Percentiles rank a stretch among this genome's conserved stretches.
Evolutionary conservation across 2,888 invertebrate genomes (phyloP).

Genomic region (Luperina nickerlii): DNA sequence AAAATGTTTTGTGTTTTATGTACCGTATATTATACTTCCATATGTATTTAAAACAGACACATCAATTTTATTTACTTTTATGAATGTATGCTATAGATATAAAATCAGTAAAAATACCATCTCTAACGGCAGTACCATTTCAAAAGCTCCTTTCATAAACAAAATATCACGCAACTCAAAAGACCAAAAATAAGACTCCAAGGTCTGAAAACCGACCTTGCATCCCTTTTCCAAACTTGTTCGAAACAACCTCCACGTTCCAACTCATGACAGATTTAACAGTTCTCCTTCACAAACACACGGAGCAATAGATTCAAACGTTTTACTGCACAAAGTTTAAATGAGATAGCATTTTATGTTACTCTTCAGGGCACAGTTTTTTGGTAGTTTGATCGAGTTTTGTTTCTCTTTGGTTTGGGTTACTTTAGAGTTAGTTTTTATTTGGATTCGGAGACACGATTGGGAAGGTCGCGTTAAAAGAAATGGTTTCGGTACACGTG

Average conservation of each 20-base stretch:
- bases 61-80: too few relatives aligned
- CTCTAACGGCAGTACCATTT: not conserved
- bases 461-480: constrained; percentile 12
- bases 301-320: constrained; percentile 56
- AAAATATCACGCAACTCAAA: not conserved
- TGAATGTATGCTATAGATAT: too few relatives aligned
- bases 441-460: constrained; percentile 15
- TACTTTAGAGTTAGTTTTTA: constrained; percentile 45
- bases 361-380: constrained; percentile 61
- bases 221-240: constrained; percentile 25
- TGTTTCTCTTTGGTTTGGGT: constrained; percentile 42
- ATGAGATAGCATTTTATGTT: constrained; percentile 72
- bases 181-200: not conserved
- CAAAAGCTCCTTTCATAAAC: not conserved
- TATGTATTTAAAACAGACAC: too few relatives aligned
- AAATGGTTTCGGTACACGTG: not conserved
- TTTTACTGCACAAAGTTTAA: constrained; percentile 71
- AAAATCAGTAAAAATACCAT: not conserved
- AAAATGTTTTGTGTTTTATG: too few relatives aligned
- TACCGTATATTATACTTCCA: too few relatives aligned
- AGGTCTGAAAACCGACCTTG: constrained; percentile 7
- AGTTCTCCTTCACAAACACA: constrained; percentile 38
- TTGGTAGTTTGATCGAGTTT: constrained; percentile 70
- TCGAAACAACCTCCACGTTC: constrained; percentile 26
- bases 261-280: constrained; percentile 58